Evolutionary conservation across 2,113 vertebrate genomes (phyloP).

Genomic region (Mustelus asterias): DNA sequence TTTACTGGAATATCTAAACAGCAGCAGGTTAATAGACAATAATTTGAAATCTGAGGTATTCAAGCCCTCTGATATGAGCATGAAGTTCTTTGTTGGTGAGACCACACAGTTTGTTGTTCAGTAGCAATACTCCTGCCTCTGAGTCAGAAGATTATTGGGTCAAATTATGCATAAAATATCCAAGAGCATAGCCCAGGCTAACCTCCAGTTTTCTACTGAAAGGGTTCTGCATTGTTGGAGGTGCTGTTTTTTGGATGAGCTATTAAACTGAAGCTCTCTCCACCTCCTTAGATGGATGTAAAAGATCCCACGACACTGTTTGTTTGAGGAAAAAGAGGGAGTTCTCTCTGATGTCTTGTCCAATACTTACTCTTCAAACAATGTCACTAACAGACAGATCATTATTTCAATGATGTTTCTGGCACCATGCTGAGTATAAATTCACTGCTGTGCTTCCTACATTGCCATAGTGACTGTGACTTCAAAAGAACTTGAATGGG

Average conservation of each 20-base stretch:
- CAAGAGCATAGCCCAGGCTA: neutral
- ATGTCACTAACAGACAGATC: neutral
- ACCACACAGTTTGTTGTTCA: neutral
- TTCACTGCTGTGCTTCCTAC: neutral
- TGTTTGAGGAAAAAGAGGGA: neutral
- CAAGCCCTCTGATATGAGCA: neutral
- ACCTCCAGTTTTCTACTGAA: neutral
- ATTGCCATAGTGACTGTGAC: neutral
- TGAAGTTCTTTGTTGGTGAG: neutral
- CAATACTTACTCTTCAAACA: neutral
- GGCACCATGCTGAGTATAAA: neutral
- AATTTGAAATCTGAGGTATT: neutral
- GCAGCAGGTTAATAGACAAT: neutral
- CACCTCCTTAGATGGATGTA: neutral
- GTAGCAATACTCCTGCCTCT: neutral
- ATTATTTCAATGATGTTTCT: neutral
- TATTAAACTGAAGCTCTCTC: neutral
- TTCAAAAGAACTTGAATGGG: neutral
- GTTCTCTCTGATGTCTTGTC: neutral
- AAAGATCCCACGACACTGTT: neutral
- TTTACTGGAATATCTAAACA: conserved; percentile 14
- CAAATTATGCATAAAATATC: neutral
- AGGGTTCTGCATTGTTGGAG: neutral
- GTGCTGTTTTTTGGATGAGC: neutral
- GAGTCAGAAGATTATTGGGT: neutral